A percentile compares a stretch with the other conserved stretches of the same genome.
Conservation (phyloP, 1,140 invertebrate genomes). For the Campodea augens region DNA sequence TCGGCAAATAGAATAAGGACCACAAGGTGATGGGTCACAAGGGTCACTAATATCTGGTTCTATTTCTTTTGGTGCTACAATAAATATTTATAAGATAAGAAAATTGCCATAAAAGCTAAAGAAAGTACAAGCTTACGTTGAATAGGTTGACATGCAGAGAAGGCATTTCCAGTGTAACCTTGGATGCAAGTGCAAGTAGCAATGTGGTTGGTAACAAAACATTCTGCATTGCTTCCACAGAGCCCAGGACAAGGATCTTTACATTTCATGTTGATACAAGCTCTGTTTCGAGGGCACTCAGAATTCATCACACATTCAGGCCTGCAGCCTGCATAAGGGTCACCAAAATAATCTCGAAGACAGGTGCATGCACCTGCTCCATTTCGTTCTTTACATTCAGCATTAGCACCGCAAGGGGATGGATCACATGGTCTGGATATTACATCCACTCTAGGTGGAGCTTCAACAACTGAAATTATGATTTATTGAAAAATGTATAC, state of each 20-base stretch:
- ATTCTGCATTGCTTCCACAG: constrained; percentile 35
- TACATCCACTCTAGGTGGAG: too few species aligned
- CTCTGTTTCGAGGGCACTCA: constrained; percentile 19
- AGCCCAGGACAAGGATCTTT: constrained; percentile 38
- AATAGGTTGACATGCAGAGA: constrained; percentile 20
- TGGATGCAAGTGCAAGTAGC: constrained; percentile 26
- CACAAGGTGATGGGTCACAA: constrained; percentile 17
- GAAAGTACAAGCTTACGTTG: constrained; percentile 18
- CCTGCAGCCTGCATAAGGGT: too few species aligned
- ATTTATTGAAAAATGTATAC: too few species aligned
- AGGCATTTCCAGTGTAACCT: constrained; percentile 16
- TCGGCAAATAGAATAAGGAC: constrained; percentile 16
- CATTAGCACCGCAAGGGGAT: too few species aligned
- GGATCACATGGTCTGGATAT: too few species aligned
- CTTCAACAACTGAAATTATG: too few species aligned
- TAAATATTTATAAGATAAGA: not conserved
- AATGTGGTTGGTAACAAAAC: constrained; percentile 33
- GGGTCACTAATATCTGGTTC: constrained; percentile 14
- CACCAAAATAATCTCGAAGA: constrained; percentile 18
- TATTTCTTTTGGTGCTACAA: not conserved
- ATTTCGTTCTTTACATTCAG: too few species aligned
- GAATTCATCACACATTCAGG: too few species aligned
- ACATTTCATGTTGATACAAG: constrained; percentile 44
- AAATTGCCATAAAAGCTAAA: not conserved
- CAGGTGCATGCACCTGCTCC: constrained; percentile 17